Percentiles rank a stretch among this genome's conserved stretches.
Conservation (phyloP, 1,140 invertebrate genomes). For the Oreohelix idahoensis region DNA sequence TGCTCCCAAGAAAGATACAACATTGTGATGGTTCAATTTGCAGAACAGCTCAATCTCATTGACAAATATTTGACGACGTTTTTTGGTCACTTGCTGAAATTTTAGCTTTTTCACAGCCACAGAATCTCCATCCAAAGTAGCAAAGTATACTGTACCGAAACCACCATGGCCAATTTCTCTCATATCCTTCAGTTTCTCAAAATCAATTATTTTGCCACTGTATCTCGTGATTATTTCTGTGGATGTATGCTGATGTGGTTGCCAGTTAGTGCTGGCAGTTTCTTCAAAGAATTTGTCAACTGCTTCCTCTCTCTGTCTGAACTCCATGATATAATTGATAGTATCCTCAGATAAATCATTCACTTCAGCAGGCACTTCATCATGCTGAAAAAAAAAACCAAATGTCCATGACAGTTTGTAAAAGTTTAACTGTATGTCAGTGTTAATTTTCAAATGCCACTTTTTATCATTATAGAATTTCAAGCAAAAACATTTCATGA, state of each 20-base stretch:
- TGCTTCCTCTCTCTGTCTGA: background rate
- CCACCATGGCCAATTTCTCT: constrained; percentile 49
- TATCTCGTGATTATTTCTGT: background rate
- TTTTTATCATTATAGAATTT: too few species aligned
- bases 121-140: constrained; percentile 41
- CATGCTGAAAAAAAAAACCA: background rate
- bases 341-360: background rate
- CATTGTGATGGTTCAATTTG: constrained; percentile 49
- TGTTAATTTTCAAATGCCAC: too few species aligned
- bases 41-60: constrained; percentile 44
- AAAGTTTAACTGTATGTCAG: too few species aligned
- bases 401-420: too few species aligned
- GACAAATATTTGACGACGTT: constrained; percentile 40
- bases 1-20: too few species aligned
- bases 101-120: constrained; percentile 58
- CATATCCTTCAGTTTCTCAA: constrained; percentile 38
- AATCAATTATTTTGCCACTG: constrained; percentile 40
- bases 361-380: background rate
- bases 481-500: too few species aligned
- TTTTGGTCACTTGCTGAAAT: constrained; percentile 45
- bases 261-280: constrained; percentile 2
- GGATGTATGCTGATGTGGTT: background rate
- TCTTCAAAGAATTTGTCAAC: background rate
- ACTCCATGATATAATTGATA: background rate
- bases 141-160: constrained; percentile 48